phyloP scores from a whole-genome alignment of 2,113 vertebrate species.

The Lasiurus borealis region DNA sequence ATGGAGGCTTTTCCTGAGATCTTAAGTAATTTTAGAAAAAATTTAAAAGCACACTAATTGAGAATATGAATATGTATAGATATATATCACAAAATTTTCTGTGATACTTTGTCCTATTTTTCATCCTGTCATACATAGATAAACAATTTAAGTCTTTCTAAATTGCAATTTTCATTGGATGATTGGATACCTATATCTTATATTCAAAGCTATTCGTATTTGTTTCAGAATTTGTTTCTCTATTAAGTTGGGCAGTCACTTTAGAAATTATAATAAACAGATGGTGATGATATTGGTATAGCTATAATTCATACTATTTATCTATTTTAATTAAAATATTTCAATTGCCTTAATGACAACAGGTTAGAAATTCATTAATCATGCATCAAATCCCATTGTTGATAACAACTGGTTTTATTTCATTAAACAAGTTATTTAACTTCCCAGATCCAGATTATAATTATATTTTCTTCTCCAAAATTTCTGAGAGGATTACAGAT shows the following conservation, averaged over 20 bases:
- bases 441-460: neutral
- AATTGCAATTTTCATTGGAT: neutral
- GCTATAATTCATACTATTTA: neutral
- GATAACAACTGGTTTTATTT: neutral
- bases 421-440: neutral
- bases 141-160: neutral
- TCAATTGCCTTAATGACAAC: neutral
- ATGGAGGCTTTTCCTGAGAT: neutral
- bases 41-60: neutral
- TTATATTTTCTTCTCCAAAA: neutral
- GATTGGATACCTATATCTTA: neutral
- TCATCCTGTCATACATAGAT: constrained; percentile 5
- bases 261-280: neutral
- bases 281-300: neutral
- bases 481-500: neutral
- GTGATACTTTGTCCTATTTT: neutral
- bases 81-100: neutral
- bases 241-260: neutral
- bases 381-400: neutral
- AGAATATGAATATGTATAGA: neutral
- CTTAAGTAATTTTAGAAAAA: neutral
- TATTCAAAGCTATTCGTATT: neutral
- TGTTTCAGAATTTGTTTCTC: neutral
- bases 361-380: neutral
- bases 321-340: neutral